phyloP scores from a whole-genome alignment of 2,113 vertebrate species.

The Kryptolebias marmoratus region DNA sequence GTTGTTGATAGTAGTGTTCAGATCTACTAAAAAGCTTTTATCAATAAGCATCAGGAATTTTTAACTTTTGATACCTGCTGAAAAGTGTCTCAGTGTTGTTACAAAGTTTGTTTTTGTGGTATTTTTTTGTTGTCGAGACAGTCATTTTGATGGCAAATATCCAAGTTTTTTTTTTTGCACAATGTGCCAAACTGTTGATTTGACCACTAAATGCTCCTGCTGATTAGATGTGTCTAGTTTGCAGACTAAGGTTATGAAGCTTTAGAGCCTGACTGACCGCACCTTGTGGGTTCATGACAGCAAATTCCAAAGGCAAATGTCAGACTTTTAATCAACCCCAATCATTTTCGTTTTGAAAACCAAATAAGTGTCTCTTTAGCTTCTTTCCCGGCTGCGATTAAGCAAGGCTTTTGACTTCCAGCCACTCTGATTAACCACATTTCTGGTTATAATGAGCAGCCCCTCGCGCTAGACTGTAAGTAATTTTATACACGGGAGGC shows the following conservation, averaged over 20 bases:
- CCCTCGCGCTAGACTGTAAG: slow-evolving; percentile 14
- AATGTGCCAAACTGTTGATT: too few species aligned
- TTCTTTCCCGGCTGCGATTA: slow-evolving; percentile 5
- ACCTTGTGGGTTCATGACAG: neutral
- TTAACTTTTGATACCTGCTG: too few species aligned
- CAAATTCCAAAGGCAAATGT: neutral
- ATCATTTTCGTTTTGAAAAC: neutral
- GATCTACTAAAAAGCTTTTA: too few species aligned
- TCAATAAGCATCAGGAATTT: too few species aligned
- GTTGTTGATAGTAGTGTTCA: too few species aligned
- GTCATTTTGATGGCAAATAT: too few species aligned
- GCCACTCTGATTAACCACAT: slow-evolving; percentile 10
- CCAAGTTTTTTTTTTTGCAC: too few species aligned
- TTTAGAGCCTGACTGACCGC: neutral
- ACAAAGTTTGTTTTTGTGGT: too few species aligned
- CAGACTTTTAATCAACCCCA: neutral
- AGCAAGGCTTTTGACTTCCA: slow-evolving; percentile 23
- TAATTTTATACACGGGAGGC: slow-evolving; percentile 25
- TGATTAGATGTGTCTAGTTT: neutral
- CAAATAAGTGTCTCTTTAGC: slow-evolving; percentile 10
- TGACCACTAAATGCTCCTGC: neutral
- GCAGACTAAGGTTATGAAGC: neutral
- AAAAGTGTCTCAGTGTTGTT: too few species aligned
- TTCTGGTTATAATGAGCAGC: slow-evolving; percentile 32
- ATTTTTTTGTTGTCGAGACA: too few species aligned